These are phyloP conservation scores for Trigoniulus corallinus DNA, from an alignment of 1,140 invertebrate species.

Conservation along the genomic window DNA sequence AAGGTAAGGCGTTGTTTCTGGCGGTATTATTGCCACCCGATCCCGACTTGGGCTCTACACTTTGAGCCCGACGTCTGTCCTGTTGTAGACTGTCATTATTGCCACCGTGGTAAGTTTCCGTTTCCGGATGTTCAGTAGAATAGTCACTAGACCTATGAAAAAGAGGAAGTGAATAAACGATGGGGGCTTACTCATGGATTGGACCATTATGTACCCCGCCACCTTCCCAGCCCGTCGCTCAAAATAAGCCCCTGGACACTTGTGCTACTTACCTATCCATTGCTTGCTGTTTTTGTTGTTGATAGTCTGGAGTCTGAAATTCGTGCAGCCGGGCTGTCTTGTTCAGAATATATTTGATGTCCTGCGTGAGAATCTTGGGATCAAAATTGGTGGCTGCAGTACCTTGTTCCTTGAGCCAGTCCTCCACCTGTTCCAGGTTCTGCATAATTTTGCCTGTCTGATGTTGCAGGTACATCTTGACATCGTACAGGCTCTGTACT, in stretches of 20 bases:
- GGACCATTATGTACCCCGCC: too few relatives aligned
- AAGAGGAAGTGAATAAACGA: too few relatives aligned
- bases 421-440: slow-evolving; percentile 63
- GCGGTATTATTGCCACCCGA: neutral
- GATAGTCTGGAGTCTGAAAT: too few relatives aligned
- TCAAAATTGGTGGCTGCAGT: slow-evolving; percentile 5
- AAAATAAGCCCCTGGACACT: too few relatives aligned
- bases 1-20: neutral
- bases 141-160: too few relatives aligned
- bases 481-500: slow-evolving; percentile 67
- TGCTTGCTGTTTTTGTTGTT: too few relatives aligned
- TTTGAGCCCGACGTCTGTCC: neutral
- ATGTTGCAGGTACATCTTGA: slow-evolving; percentile 58
- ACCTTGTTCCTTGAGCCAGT: slow-evolving; percentile 5
- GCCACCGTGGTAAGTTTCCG: slow-evolving; percentile 11
- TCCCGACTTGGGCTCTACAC: neutral
- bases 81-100: neutral
- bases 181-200: too few relatives aligned
- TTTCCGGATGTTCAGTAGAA: neutral
- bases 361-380: neutral
- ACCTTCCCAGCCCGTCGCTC: too few relatives aligned
- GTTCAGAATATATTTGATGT: neutral
- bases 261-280: too few relatives aligned
- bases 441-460: slow-evolving; percentile 75
- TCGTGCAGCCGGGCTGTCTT: neutral